phyloP scores from a whole-genome alignment of 2,888 invertebrate genomes.

The Thecophora atra region DNA sequence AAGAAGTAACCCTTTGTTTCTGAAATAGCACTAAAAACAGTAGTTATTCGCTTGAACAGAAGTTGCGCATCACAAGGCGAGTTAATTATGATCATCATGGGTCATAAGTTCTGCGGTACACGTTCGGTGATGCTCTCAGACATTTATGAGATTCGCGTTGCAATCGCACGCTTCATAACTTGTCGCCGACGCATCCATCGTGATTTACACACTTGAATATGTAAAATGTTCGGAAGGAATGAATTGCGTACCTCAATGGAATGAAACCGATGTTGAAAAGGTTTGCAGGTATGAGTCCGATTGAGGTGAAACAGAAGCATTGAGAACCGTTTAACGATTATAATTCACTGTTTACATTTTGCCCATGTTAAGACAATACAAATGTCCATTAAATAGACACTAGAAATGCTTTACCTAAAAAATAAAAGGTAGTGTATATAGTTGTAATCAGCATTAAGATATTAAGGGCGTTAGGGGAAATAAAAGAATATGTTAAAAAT shows the following conservation, averaged over 20 bases:
- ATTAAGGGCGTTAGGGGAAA: too few species aligned
- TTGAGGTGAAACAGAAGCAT: too few species aligned
- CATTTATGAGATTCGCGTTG: not conserved
- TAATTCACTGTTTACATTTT: too few species aligned
- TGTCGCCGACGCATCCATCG: slow-evolving; percentile 1
- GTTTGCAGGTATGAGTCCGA: not conserved
- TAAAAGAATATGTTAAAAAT: too few species aligned
- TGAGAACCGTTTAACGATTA: not conserved
- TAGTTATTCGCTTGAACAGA: not conserved
- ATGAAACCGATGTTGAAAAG: not conserved
- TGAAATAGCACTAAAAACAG: not conserved
- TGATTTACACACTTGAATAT: slow-evolving; percentile 1
- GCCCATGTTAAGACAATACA: too few species aligned
- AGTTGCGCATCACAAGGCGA: not conserved
- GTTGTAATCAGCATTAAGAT: too few species aligned
- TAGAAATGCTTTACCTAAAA: too few species aligned
- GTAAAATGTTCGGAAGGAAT: not conserved
- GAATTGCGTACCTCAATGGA: not conserved
- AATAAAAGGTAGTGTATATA: too few species aligned
- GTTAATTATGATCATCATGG: not conserved
- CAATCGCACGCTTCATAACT: not conserved
- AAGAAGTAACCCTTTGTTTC: not conserved
- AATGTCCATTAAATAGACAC: too few species aligned
- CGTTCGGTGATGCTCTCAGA: not conserved
- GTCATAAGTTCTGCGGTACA: not conserved